Percentiles rank a stretch among this genome's conserved stretches.
phyloP scores from a whole-genome alignment of 2,113 vertebrate genomes.

The Ceuthmochares aereus region DNA sequence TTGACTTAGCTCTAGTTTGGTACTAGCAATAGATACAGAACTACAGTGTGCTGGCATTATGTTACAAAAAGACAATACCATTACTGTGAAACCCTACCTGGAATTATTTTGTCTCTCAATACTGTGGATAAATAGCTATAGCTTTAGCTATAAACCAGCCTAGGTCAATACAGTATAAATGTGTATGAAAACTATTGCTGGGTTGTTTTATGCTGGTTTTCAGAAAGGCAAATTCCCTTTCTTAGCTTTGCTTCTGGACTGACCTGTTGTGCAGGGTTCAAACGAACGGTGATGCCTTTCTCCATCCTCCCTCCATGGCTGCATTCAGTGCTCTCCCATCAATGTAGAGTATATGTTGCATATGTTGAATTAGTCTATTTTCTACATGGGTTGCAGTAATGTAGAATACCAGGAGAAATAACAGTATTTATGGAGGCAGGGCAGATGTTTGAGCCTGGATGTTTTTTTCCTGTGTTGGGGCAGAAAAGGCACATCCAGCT shows the following conservation, averaged over 20 bases:
- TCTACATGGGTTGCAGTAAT: accelerated
- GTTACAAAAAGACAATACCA: background rate
- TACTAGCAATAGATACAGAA: background rate
- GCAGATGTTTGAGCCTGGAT: background rate
- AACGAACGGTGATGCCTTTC: background rate
- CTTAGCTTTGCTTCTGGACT: background rate
- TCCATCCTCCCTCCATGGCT: background rate
- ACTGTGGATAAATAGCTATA: background rate
- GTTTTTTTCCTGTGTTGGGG: background rate
- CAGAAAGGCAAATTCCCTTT: background rate
- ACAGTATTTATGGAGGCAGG: background rate
- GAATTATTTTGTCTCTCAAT: background rate
- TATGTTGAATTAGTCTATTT: background rate
- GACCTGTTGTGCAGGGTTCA: background rate
- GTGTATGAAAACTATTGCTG: background rate
- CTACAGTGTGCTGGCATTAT: background rate
- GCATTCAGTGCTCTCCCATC: background rate
- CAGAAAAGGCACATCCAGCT: background rate
- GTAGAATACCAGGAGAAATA: background rate
- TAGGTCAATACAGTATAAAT: background rate
- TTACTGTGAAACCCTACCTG: constrained; percentile 3
- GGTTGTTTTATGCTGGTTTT: background rate
- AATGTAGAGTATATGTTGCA: accelerated
- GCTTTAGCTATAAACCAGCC: background rate
- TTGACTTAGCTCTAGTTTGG: background rate